phyloP scores from a whole-genome alignment of 2,797 vertebrate genomes.

The Anas georgica region DNA sequence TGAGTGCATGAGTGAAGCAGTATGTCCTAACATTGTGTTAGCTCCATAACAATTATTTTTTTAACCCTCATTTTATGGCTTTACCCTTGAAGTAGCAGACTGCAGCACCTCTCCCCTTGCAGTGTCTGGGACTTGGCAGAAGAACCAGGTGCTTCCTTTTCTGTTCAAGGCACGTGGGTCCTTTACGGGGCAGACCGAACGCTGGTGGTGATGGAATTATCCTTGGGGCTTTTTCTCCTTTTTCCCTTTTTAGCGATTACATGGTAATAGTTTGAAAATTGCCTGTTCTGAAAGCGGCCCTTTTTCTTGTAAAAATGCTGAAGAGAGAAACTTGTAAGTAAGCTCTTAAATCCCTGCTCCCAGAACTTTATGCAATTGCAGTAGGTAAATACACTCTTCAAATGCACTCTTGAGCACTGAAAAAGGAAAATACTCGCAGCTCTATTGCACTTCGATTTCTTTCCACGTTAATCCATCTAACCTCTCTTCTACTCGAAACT shows the following conservation, averaged over 20 bases:
- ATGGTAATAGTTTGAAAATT: neutral
- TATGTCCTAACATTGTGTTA: neutral
- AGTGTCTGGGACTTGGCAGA: neutral
- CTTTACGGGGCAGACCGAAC: neutral
- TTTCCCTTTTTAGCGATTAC: neutral
- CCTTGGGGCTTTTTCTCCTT: neutral
- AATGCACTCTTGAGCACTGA: neutral
- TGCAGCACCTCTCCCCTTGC: neutral
- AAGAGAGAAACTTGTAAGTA: neutral
- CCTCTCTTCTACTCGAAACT: neutral
- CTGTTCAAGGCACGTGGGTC: neutral
- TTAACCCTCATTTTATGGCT: neutral
- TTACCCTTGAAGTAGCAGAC: neutral
- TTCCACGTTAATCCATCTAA: neutral
- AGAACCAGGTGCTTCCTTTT: neutral
- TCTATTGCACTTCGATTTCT: neutral
- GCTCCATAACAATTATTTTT: neutral
- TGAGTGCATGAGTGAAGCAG: neutral
- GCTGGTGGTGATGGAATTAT: neutral
- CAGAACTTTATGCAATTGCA: neutral
- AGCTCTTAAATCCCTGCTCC: neutral
- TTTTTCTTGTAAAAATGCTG: neutral
- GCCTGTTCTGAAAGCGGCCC: neutral
- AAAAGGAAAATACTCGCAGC: neutral
- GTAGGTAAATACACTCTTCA: neutral